Conservation (phyloP, 2,888 invertebrate genomes). For the Thelaira solivaga region DNA sequence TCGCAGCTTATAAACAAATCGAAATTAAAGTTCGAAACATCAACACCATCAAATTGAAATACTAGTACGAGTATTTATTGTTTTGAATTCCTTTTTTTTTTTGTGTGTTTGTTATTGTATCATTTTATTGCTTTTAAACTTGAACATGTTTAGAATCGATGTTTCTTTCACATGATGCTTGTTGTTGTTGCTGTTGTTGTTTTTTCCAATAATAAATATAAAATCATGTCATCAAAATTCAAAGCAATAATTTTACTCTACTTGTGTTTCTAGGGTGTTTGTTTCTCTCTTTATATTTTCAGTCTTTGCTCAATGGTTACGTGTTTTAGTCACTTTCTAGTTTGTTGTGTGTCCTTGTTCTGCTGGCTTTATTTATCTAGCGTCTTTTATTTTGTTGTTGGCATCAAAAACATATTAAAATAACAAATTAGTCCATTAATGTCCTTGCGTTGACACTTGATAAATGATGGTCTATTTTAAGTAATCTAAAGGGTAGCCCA, state of each 20-base stretch:
- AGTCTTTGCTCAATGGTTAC: background rate
- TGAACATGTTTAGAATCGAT: background rate
- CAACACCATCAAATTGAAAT: conserved; percentile 48
- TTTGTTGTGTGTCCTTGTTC: background rate
- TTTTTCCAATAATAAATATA: conserved; percentile 16
- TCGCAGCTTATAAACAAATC: background rate
- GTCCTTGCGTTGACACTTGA: conserved; percentile 32
- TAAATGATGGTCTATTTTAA: background rate
- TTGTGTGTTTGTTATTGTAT: background rate
- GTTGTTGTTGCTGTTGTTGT: no score
- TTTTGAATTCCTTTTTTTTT: no score
- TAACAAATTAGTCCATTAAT: conserved; percentile 50
- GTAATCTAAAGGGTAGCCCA: no score
- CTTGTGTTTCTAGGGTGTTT: background rate
- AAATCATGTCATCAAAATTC: conserved; percentile 20
- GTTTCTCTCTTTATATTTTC: background rate
- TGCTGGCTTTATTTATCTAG: background rate
- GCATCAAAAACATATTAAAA: conserved; percentile 41
- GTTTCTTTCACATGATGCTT: background rate
- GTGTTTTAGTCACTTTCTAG: background rate
- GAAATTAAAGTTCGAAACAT: conserved; percentile 46
- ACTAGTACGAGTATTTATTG: no score
- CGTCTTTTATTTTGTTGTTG: background rate
- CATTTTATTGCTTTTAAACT: background rate
- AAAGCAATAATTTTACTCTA: background rate